A percentile compares a stretch with the other conserved stretches of the same genome.
phyloP scores from a whole-genome alignment of 1,140 invertebrate species.

The Zaprionus nigranus region DNA sequence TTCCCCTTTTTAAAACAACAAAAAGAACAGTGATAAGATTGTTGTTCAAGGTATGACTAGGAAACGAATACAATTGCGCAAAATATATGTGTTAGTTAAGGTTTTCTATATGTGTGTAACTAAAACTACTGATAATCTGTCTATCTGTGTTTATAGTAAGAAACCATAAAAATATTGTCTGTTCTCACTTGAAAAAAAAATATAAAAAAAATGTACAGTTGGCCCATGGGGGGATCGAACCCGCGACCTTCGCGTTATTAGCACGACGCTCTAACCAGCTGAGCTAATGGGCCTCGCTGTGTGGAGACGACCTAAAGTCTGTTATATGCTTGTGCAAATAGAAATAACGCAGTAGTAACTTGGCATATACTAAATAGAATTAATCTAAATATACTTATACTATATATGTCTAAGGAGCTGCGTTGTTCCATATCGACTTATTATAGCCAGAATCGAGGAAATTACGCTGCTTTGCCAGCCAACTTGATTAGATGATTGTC shows the following conservation, averaged over 20 bases:
- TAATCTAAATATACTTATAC: slow-evolving; percentile 12
- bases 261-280: slow-evolving; percentile 86
- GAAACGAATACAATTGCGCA: neutral
- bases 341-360: neutral
- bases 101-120: neutral
- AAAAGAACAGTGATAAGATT: slow-evolving; percentile 7
- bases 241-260: slow-evolving; percentile 87
- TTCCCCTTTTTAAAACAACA: neutral
- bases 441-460: slow-evolving; percentile 1
- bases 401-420: neutral
- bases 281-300: slow-evolving; percentile 85
- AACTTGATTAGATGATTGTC: slow-evolving; percentile 13
- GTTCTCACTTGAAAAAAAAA: slow-evolving; percentile 10
- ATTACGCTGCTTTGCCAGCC: no score
- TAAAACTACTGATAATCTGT: slow-evolving; percentile 1
- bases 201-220: slow-evolving; percentile 16
- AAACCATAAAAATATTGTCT: neutral
- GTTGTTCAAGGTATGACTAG: slow-evolving; percentile 3
- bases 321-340: neutral
- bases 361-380: neutral
- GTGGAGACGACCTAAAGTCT: accelerated
- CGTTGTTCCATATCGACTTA: slow-evolving; percentile 12
- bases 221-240: slow-evolving; percentile 86
- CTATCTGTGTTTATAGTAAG: neutral
- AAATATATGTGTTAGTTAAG: neutral